phyloP scores from a whole-genome alignment of 2,113 vertebrate genomes.

The Tachysurus fulvidraco region DNA sequence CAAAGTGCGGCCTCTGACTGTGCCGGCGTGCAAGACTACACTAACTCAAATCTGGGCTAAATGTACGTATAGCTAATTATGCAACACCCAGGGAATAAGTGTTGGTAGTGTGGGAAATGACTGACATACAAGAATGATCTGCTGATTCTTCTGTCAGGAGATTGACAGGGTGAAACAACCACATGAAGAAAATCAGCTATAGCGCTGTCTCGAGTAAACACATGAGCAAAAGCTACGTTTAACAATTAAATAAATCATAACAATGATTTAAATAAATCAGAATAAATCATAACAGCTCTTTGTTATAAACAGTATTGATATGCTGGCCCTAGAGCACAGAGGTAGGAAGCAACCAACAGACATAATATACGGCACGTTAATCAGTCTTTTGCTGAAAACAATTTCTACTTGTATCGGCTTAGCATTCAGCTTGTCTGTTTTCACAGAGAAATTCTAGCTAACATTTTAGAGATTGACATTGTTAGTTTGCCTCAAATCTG shows the following conservation, averaged over 20 bases:
- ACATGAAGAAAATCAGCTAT: constrained; percentile 31
- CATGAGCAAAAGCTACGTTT: not conserved
- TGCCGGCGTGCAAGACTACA: not conserved
- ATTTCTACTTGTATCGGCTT: not conserved
- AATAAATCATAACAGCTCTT: not conserved
- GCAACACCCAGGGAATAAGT: constrained; percentile 16
- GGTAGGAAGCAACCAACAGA: not conserved
- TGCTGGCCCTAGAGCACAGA: not conserved
- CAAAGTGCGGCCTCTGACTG: not conserved
- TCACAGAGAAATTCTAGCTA: not conserved
- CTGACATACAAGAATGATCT: constrained; percentile 35
- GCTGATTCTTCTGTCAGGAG: constrained; percentile 39
- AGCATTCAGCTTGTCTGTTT: not conserved
- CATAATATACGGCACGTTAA: not conserved
- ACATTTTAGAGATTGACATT: not conserved
- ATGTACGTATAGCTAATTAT: constrained; percentile 28
- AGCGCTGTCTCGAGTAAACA: constrained; percentile 37
- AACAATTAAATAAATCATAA: not conserved
- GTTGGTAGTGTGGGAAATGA: not conserved
- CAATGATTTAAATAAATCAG: not conserved
- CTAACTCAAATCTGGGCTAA: constrained; percentile 18
- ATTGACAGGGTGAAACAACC: constrained; percentile 30
- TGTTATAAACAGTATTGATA: not conserved
- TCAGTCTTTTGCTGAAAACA: not conserved
- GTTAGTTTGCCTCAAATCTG: not conserved